Conservation (phyloP, 2,888 invertebrate genomes). For the Blomia tropicalis region DNA sequence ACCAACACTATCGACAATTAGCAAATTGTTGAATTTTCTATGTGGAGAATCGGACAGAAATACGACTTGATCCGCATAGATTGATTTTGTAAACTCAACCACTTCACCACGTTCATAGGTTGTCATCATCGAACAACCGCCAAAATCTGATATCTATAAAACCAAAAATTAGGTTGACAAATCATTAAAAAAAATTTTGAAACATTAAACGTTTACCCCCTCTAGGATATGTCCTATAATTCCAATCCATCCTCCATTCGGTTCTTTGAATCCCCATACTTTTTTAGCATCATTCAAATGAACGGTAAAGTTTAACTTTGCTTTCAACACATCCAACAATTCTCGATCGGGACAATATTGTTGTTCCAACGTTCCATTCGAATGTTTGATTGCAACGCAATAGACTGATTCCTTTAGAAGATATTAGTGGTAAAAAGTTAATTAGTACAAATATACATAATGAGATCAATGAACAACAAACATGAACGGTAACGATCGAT, state of each 20-base stretch:
- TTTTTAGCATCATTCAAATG: not conserved
- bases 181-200: too few species aligned
- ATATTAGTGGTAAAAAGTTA: too few species aligned
- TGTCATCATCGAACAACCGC: not conserved
- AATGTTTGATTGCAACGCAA: not conserved
- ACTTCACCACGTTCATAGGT: not conserved
- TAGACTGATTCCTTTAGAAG: not conserved
- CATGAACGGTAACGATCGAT: not conserved
- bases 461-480: too few species aligned
- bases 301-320: not conserved
- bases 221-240: not conserved
- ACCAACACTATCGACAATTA: not conserved
- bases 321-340: not conserved
- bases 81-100: not conserved
- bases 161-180: not conserved
- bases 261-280: not conserved
- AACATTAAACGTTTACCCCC: too few species aligned
- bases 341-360: not conserved
- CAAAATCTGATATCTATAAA: not conserved
- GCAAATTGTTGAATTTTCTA: not conserved
- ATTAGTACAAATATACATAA: too few species aligned
- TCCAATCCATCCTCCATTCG: not conserved
- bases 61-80: not conserved
- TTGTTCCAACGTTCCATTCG: not conserved
- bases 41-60: not conserved